A percentile compares a stretch with the other conserved stretches of the same genome.
Conservation (phyloP, 2,888 invertebrate species). For the Zele albiditarsus region DNA sequence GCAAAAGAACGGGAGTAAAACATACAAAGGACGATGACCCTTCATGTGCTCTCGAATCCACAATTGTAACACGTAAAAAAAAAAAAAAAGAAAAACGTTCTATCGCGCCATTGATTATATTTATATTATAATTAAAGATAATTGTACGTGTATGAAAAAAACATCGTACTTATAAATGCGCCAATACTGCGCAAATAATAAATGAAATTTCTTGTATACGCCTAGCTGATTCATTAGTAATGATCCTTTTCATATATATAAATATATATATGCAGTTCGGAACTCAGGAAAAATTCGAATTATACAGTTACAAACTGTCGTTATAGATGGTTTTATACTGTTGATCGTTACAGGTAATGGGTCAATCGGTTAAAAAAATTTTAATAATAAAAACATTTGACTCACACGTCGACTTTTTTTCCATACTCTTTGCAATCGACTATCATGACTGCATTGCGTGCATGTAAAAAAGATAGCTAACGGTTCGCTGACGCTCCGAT, state of each 20-base stretch:
- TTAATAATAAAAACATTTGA: constrained; percentile 36
- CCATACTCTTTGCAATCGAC: constrained; percentile 29
- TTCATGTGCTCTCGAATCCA: constrained; percentile 10
- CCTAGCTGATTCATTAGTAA: not conserved
- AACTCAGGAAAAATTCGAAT: not conserved
- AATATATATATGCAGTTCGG: not conserved
- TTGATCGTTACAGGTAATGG: constrained; percentile 40
- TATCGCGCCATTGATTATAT: constrained; percentile 32
- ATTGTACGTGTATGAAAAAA: constrained; percentile 9
- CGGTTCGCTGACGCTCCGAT: constrained; percentile 21
- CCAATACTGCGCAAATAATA: not conserved
- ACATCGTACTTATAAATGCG: not conserved
- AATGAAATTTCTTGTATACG: not conserved
- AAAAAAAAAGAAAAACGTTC: constrained; percentile 27
- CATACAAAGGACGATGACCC: constrained; percentile 8
- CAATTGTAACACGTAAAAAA: constrained; percentile 21
- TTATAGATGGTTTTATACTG: constrained; percentile 42
- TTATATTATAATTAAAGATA: constrained; percentile 32
- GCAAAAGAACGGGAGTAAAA: constrained; percentile 3
- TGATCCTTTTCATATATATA: not conserved
- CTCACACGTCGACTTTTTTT: constrained; percentile 22
- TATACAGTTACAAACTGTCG: constrained; percentile 59
- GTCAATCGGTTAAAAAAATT: constrained; percentile 53
- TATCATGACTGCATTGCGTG: constrained; percentile 35
- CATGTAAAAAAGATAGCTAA: constrained; percentile 30